phyloP scores from a whole-genome alignment of 92 coral and sea anemone species.

The Blastomussa wellsi region DNA sequence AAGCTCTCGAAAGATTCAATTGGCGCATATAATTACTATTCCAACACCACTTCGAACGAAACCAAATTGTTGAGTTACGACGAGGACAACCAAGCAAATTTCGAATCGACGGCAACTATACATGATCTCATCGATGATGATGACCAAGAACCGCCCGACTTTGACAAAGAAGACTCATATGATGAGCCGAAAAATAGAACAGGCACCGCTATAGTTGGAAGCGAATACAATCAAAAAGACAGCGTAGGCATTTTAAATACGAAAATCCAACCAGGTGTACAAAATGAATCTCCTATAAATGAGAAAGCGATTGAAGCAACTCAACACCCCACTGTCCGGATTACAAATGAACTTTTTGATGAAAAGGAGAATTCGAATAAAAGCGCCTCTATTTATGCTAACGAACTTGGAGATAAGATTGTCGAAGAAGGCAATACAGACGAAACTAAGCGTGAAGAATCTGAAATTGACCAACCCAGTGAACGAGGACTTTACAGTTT shows the following conservation, averaged over 20 bases:
- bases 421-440: not conserved
- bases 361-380: not conserved
- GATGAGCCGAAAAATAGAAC: not conserved
- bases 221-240: not conserved
- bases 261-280: not conserved
- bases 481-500: constrained; percentile 1
- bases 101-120: not conserved
- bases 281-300: not conserved
- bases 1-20: not conserved
- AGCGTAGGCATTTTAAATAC: not conserved
- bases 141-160: not conserved
- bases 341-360: not conserved
- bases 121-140: constrained; percentile 13
- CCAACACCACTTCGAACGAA: not conserved
- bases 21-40: not conserved
- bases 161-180: not conserved
- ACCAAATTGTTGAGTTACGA: not conserved
- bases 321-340: not conserved
- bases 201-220: not conserved
- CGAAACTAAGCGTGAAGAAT: not conserved
- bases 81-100: not conserved
- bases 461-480: not conserved
- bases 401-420: not conserved
- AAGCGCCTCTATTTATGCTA: not conserved
- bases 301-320: not conserved